Percentiles rank a stretch among this genome's conserved stretches.
Conservation (phyloP, 1,140 invertebrate species). For the Branchinecta lindahli region DNA sequence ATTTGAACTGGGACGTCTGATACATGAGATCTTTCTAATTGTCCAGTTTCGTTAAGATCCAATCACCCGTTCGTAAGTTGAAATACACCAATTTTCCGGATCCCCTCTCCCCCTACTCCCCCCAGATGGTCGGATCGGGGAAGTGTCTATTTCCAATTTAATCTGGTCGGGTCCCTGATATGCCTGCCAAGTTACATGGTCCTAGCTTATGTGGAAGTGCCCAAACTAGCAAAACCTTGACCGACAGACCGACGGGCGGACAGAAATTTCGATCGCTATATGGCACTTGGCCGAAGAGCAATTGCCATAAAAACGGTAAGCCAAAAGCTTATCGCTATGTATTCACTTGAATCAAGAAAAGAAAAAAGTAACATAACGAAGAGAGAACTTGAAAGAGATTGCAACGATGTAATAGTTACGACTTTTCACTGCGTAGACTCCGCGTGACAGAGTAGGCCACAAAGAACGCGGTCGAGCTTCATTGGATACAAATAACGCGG, state of each 20-base stretch:
- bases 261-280: constrained; percentile 5
- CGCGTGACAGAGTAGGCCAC: too few species aligned
- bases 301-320: neutral
- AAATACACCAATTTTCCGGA: neutral
- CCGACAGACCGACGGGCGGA: too few species aligned
- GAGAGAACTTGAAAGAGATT: too few species aligned
- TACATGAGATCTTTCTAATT: neutral
- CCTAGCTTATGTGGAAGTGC: constrained; percentile 4
- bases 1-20: neutral
- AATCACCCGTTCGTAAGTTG: neutral
- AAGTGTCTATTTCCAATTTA: neutral
- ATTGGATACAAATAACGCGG: too few species aligned
- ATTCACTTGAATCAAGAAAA: too few species aligned
- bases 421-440: too few species aligned
- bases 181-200: constrained; percentile 1
- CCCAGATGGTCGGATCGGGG: constrained; percentile 3
- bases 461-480: too few species aligned
- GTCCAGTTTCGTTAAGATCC: constrained; percentile 5
- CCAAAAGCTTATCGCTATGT: too few species aligned
- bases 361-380: too few species aligned
- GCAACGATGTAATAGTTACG: too few species aligned
- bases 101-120: neutral
- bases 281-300: neutral
- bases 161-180: constrained; percentile 4
- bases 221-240: constrained; percentile 3